A percentile compares a stretch with the other conserved stretches of the same genome.
These are phyloP conservation scores for Falco concolor DNA, from an alignment of 2,797 vertebrate genomes.

Conservation along the genomic window DNA sequence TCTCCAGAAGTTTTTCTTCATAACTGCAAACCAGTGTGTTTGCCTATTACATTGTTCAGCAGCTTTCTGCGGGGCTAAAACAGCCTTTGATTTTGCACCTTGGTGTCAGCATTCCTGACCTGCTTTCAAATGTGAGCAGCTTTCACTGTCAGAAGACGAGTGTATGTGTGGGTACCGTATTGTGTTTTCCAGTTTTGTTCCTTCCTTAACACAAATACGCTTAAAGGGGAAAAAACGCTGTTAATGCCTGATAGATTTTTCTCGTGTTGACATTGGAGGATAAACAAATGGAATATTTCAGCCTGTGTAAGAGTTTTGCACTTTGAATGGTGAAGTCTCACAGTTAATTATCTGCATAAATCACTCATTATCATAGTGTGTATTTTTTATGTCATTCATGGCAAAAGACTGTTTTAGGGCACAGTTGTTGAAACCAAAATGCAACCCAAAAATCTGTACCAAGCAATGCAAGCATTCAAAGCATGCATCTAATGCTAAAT, in stretches of 20 bases:
- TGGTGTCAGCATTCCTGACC: background rate
- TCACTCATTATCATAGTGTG: background rate
- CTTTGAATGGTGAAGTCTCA: background rate
- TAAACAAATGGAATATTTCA: background rate
- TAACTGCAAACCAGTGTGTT: background rate
- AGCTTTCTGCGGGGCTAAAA: background rate
- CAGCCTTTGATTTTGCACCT: constrained; percentile 1
- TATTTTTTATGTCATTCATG: background rate
- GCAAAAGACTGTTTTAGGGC: background rate
- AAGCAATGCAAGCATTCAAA: background rate
- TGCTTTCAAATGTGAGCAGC: background rate
- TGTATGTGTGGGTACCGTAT: background rate
- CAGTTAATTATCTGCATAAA: background rate
- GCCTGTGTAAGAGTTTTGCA: background rate
- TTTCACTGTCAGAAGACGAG: background rate
- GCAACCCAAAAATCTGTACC: background rate
- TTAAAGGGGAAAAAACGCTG: background rate
- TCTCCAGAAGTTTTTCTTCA: background rate
- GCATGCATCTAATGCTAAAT: background rate
- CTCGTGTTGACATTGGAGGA: background rate
- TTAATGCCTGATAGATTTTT: background rate
- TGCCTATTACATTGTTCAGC: background rate
- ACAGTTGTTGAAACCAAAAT: background rate
- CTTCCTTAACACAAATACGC: background rate
- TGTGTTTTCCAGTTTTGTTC: background rate